Base-by-base conservation (phyloP, 2,888 invertebrate species). In the Spialia ferax region DNA sequence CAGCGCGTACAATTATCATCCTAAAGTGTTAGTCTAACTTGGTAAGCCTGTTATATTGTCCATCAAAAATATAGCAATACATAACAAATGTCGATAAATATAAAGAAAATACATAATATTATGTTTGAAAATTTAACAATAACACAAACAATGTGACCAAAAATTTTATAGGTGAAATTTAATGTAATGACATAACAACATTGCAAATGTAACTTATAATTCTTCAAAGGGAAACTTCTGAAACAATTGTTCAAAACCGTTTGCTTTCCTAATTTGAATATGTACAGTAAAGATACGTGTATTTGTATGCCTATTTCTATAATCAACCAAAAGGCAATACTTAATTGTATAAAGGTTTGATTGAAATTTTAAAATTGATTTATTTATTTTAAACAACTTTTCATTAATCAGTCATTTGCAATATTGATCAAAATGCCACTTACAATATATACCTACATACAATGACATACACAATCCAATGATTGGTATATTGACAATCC, bases 131-230 rank as follows among this genome's bases (percentile, higher is more conserved):
- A 20, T 20, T 20, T 7, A 20, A 20, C 10, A 15, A 48, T 20
- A 48, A 10, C 52, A 0, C n/a, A n/a, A 54, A 26, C 10, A 11
- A 48, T 18, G 5, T 52, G 56, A 64, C 56, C 32, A 15, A 76
- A 75, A 77, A 81, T 86, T 89, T 87, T 87, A 89, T 88, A 88
- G 89, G 88, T 89, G 88, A 89, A 86, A 77, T 79, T 50, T 52
- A 50, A 73, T 72, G 69, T 59, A 75, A 56, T 45, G 22, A 18
- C 29, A 32, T 29, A 11, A 32, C 15, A 63, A 29, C 32, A 45
- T 23, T 45, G 55, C 32, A 68, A 77, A 63, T 73, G 11, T 1
- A 10, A 42, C 42, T 42, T 3, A 15, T 15, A 18, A 42, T 15
- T 42, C 18, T 18, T 15, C 7, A 7, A 42, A 32, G 8, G 32